Evolutionary conservation across 2,113 vertebrate species (phyloP), one percentile per base, ranked within the genome.

Genomic region (Ctenodactylus gundi): DNA sequence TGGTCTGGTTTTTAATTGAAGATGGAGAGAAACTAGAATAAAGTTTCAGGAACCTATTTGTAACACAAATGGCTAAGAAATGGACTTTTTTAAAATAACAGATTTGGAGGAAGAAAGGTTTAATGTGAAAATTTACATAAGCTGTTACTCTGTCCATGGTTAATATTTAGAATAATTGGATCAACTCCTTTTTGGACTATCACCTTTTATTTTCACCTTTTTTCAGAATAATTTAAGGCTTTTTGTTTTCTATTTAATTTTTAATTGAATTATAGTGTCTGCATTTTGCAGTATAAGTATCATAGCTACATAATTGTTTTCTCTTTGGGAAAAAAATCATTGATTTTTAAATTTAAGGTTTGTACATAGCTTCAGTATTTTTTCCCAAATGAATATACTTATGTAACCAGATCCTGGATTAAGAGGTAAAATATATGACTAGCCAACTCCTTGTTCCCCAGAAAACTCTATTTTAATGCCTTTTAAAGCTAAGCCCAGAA

Each of bases 401-500:
- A 34, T 72, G 1, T 44, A 57, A 77, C n/a, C 0, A 83, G 2
- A 2, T 44, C 17, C 23, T 73, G 27, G 11, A 53, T 64, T 21
- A 68, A 85, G 20, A 88, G 70, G 23, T 70, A 92, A 55, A 58
- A 55, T 62, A n/a, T 36, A n/a, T 90, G 17, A 46, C 10, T 25
- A 65, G 1, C 10, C 8, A 36, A 14, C 6, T 10, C 27, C 12
- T 36, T 65, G 18, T 34, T 46, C 14, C 7, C 41, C 41, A 49
- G n/a, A 46, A 87, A 76, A 13, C 27, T 7, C 36, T 39, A 57
- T 70, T 51, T 62, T 20, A 57, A 34, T 15, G 6, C 11, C 27
- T 77, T 70, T 81, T 88, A 88, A 90, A 68, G n/a, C 72, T 80
- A 85, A 88, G 20, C 29, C 49, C 49, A n/a, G n/a, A n/a, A 34